Percentiles rank a stretch among this genome's conserved stretches.
Conservation (phyloP, 1,140 invertebrate genomes). For the Tetramorium alpestre region DNA sequence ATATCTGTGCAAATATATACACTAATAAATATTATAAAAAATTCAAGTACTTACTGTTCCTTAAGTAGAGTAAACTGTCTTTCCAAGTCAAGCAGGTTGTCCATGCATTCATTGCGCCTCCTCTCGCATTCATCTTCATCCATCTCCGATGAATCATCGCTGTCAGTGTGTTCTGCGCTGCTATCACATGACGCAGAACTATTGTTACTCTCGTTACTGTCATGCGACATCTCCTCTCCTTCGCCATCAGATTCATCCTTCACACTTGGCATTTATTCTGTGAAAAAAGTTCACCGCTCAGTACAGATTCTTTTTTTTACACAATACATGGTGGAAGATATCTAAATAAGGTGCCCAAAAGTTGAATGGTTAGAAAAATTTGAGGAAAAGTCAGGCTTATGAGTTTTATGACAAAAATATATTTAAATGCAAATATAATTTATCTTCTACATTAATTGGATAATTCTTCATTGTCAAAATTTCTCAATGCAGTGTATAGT, state of each 20-base stretch:
- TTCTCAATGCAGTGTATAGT: too few species aligned
- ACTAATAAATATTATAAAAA: background rate
- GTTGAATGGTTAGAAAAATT: background rate
- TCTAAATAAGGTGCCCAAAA: background rate
- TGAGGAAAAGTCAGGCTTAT: background rate
- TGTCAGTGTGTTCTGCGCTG: constrained; percentile 91
- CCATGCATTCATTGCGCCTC: constrained; percentile 92
- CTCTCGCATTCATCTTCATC: constrained; percentile 97
- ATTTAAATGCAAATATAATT: background rate
- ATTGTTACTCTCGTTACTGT: constrained; percentile 84
- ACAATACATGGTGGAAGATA: background rate
- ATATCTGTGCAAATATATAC: background rate
- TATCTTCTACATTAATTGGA: background rate
- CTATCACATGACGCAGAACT: constrained; percentile 88
- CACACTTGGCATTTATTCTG: constrained; percentile 81
- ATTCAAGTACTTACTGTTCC: constrained; percentile 90
- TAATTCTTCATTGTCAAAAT: too few species aligned
- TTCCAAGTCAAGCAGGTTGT: constrained; percentile 95
- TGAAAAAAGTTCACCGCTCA: background rate
- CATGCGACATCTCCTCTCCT: constrained; percentile 85
- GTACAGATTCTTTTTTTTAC: background rate
- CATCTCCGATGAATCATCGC: constrained; percentile 95
- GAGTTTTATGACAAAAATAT: background rate
- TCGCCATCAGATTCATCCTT: constrained; percentile 85
- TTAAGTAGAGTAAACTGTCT: constrained; percentile 94